Conservation (phyloP, 23 tunicate species). For the Ciona savignyi region DNA sequence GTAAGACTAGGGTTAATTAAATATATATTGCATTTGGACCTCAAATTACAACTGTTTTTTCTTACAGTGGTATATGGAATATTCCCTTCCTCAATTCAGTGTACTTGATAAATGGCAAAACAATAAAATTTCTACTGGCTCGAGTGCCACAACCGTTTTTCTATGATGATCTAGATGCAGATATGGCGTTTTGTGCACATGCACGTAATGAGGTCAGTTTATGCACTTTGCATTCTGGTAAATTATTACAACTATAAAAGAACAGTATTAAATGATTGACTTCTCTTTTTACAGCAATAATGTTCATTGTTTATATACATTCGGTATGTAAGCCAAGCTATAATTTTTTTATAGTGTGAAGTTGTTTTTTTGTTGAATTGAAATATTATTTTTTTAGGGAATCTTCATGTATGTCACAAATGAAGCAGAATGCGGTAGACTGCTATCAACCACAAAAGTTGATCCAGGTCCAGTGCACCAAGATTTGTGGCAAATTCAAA, state of each 20-base stretch:
- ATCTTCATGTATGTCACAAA: conserved; percentile 79
- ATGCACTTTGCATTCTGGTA: not conserved
- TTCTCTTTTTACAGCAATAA: not conserved
- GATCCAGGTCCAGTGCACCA: conserved; percentile 26
- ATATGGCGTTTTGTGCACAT: conserved; percentile 81
- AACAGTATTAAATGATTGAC: not conserved
- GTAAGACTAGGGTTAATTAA: no score
- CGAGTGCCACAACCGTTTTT: conserved; percentile 21
- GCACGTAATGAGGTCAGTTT: conserved; percentile 41
- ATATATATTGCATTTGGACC: no score
- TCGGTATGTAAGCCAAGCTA: no score
- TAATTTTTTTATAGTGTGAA: no score
- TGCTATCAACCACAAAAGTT: conserved; percentile 31
- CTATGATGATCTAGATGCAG: conserved; percentile 56
- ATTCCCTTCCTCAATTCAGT: conserved; percentile 69
- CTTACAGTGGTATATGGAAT: conserved; percentile 84
- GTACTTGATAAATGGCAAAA: conserved; percentile 42
- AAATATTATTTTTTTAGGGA: conserved; percentile 23
- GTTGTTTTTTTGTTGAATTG: no score
- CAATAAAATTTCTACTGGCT: conserved; percentile 12
- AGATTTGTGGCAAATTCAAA: conserved; percentile 86
- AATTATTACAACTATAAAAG: conserved; percentile 1
- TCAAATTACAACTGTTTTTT: no score
- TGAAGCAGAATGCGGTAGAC: conserved; percentile 51
- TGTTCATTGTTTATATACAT: no score